Base-by-base conservation (phyloP, 2,797 vertebrate species). In the Gymnodraco acuticeps region DNA sequence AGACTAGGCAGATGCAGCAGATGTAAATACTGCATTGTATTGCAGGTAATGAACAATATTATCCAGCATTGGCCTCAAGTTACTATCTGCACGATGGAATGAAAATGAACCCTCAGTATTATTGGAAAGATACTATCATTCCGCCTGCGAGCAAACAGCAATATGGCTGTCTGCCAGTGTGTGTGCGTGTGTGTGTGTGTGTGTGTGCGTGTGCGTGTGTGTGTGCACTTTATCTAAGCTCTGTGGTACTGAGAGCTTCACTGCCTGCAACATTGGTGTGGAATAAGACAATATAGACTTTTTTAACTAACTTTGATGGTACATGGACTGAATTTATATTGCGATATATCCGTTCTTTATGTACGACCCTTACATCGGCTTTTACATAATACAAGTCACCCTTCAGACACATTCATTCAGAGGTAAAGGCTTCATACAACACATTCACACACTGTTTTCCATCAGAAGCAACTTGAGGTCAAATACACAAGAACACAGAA, bases 41-140 rank as follows among this genome's bases (percentile, higher is more conserved):
- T 60, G 20, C 53, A 74, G 27, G 73, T 71, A 68, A 78, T 83
- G 70, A 50, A 62, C 42, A 80, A 80, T 77, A 85, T 84, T 73
- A 79, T 27, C 38, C 54, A 12, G 0, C 74, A 64, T 41, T 54
- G 27, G 52, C 75, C 71, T 85, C 63, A 67, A 73, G 83, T 75
- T 67, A 64, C 64, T 53, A 69, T 81, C 70, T 70, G 65, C 62
- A 73, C 68, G 72, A 82, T 66, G 76, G 77, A 79, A 91, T 89
- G 83, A 74, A 83, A 84, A 87, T 81, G 56, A 87, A 70, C 73
- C 69, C 60, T 73, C 73, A 13, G 48, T 81, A 70, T 87, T 83
- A 81, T 68, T 88, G 64, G 74, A 84, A 27, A 84, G 80, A 88
- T 78, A 74, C 78, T 33, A 86, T 87, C 79, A 74, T 41, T 70